Percentiles rank a stretch among this genome's conserved stretches.
Conservation (phyloP, 2,797 vertebrate genomes). For the Coregonus sp. region DNA sequence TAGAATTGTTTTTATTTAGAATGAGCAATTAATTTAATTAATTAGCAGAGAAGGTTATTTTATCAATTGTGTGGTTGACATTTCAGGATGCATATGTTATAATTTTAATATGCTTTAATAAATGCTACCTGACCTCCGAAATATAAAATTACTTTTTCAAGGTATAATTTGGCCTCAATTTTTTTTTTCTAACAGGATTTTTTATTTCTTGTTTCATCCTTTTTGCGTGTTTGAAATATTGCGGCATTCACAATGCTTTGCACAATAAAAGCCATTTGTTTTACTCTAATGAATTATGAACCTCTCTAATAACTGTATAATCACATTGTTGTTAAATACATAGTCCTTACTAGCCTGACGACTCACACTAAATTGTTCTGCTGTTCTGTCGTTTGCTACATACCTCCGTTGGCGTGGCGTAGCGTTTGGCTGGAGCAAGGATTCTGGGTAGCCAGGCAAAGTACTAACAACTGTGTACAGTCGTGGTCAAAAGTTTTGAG, state of each 20-base stretch:
- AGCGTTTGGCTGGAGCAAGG: too few relatives aligned
- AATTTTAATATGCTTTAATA: constrained; percentile 14
- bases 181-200: constrained; percentile 50
- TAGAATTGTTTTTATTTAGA: not conserved
- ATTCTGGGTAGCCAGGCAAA: too few relatives aligned
- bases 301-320: too few relatives aligned
- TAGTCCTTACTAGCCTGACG: too few relatives aligned
- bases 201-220: constrained; percentile 33
- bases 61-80: not conserved
- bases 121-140: constrained; percentile 6
- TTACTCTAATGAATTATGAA: too few relatives aligned
- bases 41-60: not conserved
- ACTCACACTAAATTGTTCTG: too few relatives aligned
- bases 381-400: too few relatives aligned
- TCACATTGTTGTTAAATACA: too few relatives aligned
- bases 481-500: too few relatives aligned
- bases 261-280: too few relatives aligned
- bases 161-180: constrained; percentile 27
- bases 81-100: constrained; percentile 8
- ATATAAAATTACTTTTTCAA: constrained; percentile 3
- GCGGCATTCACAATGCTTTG: not conserved
- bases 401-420: too few relatives aligned
- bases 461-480: too few relatives aligned
- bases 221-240: constrained; percentile 31
- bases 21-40: not conserved